Evolutionary conservation across 2,113 vertebrate genomes (phyloP).

Genomic region (Lagenorhynchus albirostris): DNA sequence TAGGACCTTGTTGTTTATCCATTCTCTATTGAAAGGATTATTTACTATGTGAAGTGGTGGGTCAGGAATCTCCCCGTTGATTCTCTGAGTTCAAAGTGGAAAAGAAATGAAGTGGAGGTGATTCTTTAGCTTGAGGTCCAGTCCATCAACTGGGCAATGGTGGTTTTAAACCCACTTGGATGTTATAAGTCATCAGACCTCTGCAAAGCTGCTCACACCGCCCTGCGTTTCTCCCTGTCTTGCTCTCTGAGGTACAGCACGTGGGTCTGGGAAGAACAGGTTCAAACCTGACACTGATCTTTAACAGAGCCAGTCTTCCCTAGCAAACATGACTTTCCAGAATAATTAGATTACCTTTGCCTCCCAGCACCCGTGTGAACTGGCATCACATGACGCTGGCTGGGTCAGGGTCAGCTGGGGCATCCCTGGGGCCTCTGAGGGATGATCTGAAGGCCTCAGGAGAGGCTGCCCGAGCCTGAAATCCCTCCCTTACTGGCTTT

Average conservation of each 20-base stretch:
- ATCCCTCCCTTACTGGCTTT: not conserved
- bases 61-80: not conserved
- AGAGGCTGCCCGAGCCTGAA: conserved; percentile 24
- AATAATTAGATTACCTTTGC: not conserved
- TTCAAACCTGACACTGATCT: conserved; percentile 32
- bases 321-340: not conserved
- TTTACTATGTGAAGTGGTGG: not conserved
- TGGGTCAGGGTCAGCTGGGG: not conserved
- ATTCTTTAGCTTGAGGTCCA: not conserved
- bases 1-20: not conserved
- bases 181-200: not conserved
- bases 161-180: not conserved
- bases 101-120: not conserved
- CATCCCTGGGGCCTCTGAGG: not conserved
- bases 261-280: conserved; percentile 53
- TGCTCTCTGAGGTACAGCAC: not conserved
- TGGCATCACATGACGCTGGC: not conserved
- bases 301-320: not conserved
- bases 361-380: conserved; percentile 22
- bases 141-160: not conserved
- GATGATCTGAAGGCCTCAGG: not conserved
- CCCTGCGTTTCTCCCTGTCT: not conserved
- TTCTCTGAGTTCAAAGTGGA: not conserved
- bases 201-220: not conserved
- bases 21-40: not conserved